Percentiles rank a stretch among this genome's conserved stretches.
phyloP scores from a whole-genome alignment of 1,140 invertebrate genomes.

The Sesamia nonagrioides region DNA sequence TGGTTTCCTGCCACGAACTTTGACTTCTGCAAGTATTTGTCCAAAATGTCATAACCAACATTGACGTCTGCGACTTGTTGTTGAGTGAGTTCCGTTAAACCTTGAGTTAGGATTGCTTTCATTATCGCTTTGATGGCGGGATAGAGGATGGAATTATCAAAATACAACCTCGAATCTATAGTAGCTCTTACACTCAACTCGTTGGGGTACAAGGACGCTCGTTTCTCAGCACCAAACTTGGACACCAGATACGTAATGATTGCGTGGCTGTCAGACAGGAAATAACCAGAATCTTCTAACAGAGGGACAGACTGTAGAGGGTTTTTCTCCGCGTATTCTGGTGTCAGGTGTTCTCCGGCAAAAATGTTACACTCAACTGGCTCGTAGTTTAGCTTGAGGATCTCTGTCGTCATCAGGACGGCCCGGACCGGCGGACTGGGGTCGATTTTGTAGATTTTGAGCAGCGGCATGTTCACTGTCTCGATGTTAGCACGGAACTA shows the following conservation, averaged over 20 bases:
- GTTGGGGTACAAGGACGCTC: neutral
- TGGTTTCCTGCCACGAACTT: constrained; percentile 15
- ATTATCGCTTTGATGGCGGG: neutral
- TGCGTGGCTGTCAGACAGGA: neutral
- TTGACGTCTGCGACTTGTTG: neutral
- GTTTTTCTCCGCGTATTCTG: neutral
- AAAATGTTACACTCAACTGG: neutral
- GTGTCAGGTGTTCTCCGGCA: neutral
- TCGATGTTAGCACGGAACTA: neutral
- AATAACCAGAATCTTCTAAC: neutral
- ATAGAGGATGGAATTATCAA: neutral
- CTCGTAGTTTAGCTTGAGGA: neutral
- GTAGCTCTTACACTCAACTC: neutral
- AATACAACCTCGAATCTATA: neutral
- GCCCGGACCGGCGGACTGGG: neutral
- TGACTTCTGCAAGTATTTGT: constrained; percentile 18
- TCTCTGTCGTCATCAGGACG: neutral
- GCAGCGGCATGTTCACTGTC: constrained; percentile 59
- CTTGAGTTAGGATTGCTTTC: neutral
- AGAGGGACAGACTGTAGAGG: neutral
- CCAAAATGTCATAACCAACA: constrained; percentile 6
- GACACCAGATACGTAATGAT: neutral
- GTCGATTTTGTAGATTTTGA: neutral
- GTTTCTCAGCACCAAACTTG: neutral
- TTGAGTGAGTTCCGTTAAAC: neutral